Base-by-base conservation (phyloP, 92 coral and sea anemone species). In the Paramuricea clavata region DNA sequence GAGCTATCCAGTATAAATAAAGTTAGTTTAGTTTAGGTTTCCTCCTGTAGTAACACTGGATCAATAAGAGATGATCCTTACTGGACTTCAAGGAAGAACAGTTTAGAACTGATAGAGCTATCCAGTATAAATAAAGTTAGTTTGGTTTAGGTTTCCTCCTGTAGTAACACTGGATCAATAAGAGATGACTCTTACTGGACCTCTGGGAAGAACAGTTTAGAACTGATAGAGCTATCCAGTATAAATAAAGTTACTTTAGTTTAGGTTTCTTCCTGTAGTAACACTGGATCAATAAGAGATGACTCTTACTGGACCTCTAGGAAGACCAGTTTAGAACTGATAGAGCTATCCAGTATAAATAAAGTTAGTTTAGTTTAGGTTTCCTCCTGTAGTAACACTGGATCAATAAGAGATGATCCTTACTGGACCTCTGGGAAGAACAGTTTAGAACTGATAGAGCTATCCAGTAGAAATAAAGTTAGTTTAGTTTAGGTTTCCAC, bases 301-400 rank as follows among this genome's bases (percentile, higher is more conserved):
- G 62, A 19, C n/a, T n/a, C n/a, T 54, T 54, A 54, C 26, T 54
- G 62, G 23, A 54, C 23, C 62, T 54, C 25, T 6, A 17, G 27
- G 62, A 13, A 54, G 27, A 54, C 11, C 62, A 54, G 26, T 54
- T 54, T 54, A 54, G 26, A 54, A 54, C 62, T 54, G 62, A 54
- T 54, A 54, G 23, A 54, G 26, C 62, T 54, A 54, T 54, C 62
- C 62, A 54, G 62, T 19, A 21, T 54, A 54, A 21, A 54, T 54
- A 54, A 21, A 54, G 62, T 54, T 54, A 54, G 62, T 54, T 54
- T 54, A 54, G 23, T 54, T 54, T 54, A 17, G 62, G 26, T 17
- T 54, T n/a, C 62, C 62, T 54, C 62, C 62, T 54, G 62, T 54
- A 54, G 62, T 54, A 54, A 54, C 62, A 54, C 62, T 54, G 62